Percentiles rank a stretch among this genome's conserved stretches.
Conservation (phyloP, 2,797 vertebrate species). For the Microctenopoma stevenorrisi region DNA sequence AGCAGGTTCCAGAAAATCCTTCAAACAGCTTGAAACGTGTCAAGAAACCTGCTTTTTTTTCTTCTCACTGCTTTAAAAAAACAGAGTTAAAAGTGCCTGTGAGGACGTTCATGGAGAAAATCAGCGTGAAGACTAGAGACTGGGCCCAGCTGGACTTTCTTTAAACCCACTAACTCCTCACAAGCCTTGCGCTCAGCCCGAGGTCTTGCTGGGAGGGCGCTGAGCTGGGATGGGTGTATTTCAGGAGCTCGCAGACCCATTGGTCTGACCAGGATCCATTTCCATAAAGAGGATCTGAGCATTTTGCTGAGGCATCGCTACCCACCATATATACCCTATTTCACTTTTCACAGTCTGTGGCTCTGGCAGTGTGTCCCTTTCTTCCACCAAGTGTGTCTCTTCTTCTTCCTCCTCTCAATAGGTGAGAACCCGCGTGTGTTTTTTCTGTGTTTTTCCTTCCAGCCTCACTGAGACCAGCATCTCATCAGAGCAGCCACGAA, state of each 20-base stretch:
- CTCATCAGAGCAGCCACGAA: neutral
- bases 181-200: slow-evolving; percentile 2
- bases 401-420: slow-evolving; percentile 69
- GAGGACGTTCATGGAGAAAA: neutral
- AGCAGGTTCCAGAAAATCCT: too few species aligned
- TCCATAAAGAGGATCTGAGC: slow-evolving; percentile 80
- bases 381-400: slow-evolving; percentile 70
- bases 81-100: neutral
- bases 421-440: slow-evolving; percentile 65
- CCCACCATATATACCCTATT: slow-evolving; percentile 81
- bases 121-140: too few species aligned
- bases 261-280: slow-evolving; percentile 78
- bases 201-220: slow-evolving; percentile 21
- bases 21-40: too few species aligned
- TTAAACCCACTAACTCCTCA: neutral
- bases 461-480: slow-evolving; percentile 50
- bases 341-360: slow-evolving; percentile 73
- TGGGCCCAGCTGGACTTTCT: neutral
- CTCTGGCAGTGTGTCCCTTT: slow-evolving; percentile 73
- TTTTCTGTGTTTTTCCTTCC: neutral
- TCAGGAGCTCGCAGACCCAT: slow-evolving; percentile 80
- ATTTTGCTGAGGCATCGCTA: slow-evolving; percentile 78
- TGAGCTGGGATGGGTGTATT: slow-evolving; percentile 75
- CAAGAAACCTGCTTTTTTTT: too few species aligned
- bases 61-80: neutral